Conservation (phyloP, 1,140 invertebrate species). For the Antheraea mylitta region DNA sequence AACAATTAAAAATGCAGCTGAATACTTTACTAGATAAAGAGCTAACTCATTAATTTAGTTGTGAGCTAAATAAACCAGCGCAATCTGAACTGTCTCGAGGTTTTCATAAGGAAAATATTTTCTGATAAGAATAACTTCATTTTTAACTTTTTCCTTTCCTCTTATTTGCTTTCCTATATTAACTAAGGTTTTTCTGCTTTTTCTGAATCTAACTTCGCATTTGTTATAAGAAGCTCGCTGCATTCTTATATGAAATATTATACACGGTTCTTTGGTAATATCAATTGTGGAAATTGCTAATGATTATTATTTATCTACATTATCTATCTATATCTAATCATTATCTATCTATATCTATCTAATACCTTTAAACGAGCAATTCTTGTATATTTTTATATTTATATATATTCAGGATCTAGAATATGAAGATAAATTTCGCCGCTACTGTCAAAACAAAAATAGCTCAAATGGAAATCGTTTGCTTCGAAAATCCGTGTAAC, state of each 20-base stretch:
- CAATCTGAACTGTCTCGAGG: conserved; percentile 41
- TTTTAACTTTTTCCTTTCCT: conserved; percentile 46
- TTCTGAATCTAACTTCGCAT: conserved; percentile 43
- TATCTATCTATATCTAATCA: too few relatives aligned
- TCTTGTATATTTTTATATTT: too few relatives aligned
- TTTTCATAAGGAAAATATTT: conserved; percentile 57
- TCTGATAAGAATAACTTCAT: conserved; percentile 42
- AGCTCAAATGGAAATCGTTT: too few relatives aligned
- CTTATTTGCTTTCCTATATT: conserved; percentile 48
- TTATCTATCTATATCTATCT: too few relatives aligned
- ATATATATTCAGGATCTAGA: too few relatives aligned
- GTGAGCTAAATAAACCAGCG: conserved; percentile 37
- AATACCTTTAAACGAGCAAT: too few relatives aligned
- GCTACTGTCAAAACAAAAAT: too few relatives aligned
- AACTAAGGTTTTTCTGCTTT: conserved; percentile 46
- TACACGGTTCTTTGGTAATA: conserved; percentile 14
- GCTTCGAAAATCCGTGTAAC: too few relatives aligned
- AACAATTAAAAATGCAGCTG: neutral
- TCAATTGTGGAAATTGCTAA: neutral
- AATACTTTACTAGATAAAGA: conserved; percentile 30
- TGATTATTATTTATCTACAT: neutral
- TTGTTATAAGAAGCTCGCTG: conserved; percentile 28
- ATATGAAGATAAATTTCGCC: too few relatives aligned
- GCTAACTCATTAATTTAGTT: conserved; percentile 33
- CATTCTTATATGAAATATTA: conserved; percentile 19